Evolutionary conservation across 37 sponge, comb jelly and placozoan genomes (phyloP).

Genomic region (Agelas oroides): DNA sequence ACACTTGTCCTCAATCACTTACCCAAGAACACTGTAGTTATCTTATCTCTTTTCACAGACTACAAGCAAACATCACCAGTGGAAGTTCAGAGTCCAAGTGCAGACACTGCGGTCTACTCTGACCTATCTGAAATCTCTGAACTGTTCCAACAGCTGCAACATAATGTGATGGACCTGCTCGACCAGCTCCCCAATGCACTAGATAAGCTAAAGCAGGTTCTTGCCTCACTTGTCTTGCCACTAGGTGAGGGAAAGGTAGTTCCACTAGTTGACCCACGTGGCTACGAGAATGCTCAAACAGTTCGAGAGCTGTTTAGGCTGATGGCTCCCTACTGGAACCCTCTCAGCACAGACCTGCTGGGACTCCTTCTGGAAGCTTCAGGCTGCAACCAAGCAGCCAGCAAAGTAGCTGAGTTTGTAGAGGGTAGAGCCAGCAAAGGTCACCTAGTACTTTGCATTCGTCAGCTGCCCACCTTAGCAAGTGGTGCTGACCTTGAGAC

Average conservation of each 20-base stretch:
- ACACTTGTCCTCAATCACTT: no score
- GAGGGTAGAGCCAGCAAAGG: background rate
- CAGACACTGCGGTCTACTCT: no score
- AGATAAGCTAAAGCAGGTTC: background rate
- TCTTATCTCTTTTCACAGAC: no score
- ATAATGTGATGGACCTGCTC: background rate
- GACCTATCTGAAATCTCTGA: background rate
- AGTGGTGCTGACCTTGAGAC: background rate
- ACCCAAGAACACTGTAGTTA: no score
- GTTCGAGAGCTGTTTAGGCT: background rate
- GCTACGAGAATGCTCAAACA: background rate
- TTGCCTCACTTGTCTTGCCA: background rate
- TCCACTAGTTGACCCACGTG: background rate
- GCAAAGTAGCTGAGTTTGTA: background rate
- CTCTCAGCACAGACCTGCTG: background rate
- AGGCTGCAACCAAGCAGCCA: background rate
- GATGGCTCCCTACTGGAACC: background rate
- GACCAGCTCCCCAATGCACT: background rate
- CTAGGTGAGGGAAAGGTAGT: background rate
- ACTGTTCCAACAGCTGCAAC: background rate
- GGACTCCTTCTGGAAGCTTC: background rate
- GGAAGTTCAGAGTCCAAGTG: no score
- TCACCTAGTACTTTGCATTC: background rate
- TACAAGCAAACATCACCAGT: no score
- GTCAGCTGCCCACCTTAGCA: background rate